These are phyloP conservation scores for Dryas iulia DNA, from an alignment of 1,140 invertebrate genomes.

Conservation along the genomic window DNA sequence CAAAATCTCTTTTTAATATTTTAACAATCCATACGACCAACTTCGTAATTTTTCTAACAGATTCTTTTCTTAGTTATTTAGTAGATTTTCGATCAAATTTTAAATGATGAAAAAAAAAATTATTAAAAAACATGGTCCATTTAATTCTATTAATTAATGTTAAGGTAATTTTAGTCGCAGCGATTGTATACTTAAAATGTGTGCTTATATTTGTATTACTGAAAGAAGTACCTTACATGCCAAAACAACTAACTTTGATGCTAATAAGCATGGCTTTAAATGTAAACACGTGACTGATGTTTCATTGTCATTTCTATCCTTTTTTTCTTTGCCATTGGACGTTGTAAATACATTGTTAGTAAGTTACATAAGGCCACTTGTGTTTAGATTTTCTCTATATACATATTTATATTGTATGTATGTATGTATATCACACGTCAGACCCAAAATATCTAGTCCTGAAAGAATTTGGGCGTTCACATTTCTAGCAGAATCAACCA, in stretches of 20 bases:
- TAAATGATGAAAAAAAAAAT: conserved; percentile 59
- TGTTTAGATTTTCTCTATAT: conserved; percentile 25
- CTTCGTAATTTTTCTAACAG: not conserved
- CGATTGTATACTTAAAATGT: conserved; percentile 62
- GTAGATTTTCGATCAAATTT: conserved; percentile 47
- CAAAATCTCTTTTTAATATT: conserved; percentile 6
- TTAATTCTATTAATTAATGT: conserved; percentile 68
- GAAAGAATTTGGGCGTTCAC: conserved; percentile 43
- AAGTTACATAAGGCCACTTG: conserved; percentile 51
- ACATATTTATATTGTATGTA: too few species aligned
- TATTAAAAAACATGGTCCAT: conserved; percentile 69
- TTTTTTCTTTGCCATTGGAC: conserved; percentile 48
- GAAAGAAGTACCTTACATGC: conserved; percentile 51
- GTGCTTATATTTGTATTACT: conserved; percentile 53
- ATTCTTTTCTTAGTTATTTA: not conserved
- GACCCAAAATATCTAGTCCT: conserved; percentile 69
- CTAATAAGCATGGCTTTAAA: conserved; percentile 69
- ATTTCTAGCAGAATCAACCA: not conserved
- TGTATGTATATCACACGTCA: conserved; percentile 15
- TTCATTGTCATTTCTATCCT: conserved; percentile 42
- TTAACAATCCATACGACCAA: not conserved
- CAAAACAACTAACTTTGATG: conserved; percentile 64
- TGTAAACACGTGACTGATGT: conserved; percentile 57
- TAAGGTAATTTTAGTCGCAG: conserved; percentile 57
- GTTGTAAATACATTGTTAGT: conserved; percentile 66